A percentile compares a stretch with the other conserved stretches of the same genome.
phyloP scores from a whole-genome alignment of 2,797 vertebrate species.

The Balearica regulorum region DNA sequence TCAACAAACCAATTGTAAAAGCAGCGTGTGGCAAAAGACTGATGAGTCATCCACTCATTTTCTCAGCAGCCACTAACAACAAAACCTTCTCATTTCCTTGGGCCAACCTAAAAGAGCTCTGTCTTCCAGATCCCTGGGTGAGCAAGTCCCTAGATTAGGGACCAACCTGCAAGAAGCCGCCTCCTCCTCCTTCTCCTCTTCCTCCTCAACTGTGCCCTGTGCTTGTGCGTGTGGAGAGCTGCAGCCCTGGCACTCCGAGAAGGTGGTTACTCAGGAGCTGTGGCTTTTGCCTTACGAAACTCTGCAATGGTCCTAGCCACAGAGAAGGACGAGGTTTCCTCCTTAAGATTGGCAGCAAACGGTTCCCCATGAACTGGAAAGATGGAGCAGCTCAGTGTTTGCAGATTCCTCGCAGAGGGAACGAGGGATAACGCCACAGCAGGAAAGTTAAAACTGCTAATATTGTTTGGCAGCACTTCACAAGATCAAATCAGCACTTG shows the following conservation, averaged over 20 bases:
- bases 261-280: neutral
- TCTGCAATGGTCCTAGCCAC: neutral
- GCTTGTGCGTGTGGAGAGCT: neutral
- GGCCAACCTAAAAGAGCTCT: neutral
- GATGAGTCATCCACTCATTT: slow-evolving; percentile 18
- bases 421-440: neutral
- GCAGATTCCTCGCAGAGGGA: neutral
- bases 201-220: neutral
- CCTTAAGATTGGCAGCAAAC: neutral
- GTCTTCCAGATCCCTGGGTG: neutral
- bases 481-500: slow-evolving; percentile 41
- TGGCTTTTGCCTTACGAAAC: neutral
- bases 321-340: neutral
- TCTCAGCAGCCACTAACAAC: neutral
- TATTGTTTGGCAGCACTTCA: slow-evolving; percentile 38
- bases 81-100: neutral
- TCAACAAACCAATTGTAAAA: slow-evolving; percentile 19
- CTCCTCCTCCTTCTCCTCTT: too few species aligned
- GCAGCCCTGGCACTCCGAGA: neutral
- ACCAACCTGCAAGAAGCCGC: neutral
- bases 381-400: neutral
- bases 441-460: slow-evolving; percentile 42
- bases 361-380: neutral
- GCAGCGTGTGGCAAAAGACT: slow-evolving; percentile 5
- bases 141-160: fast-evolving